Evolutionary conservation across 2,888 invertebrate genomes (phyloP), one percentile per base, ranked within the genome.

Genomic region (Eilema sororculum): DNA sequence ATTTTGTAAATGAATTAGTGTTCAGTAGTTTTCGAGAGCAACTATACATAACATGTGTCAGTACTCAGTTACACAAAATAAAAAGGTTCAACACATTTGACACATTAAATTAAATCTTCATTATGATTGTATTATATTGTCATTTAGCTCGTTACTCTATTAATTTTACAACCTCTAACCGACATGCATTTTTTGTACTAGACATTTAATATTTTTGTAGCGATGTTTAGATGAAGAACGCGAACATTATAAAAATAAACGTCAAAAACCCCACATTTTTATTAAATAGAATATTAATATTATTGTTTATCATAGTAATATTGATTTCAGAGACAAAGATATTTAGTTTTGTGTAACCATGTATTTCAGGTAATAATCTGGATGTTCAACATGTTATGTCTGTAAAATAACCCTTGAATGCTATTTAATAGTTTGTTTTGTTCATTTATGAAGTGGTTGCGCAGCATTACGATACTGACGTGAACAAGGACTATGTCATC

Each of bases 401-500:
- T 33, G 33, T 37, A 37, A 12, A 37, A 37, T 37, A 37, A 24
- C 41, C 12, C 33, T 57, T 20, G 25, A 59, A 16, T 61, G 25
- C 8, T 2, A 52, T 67, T 64, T 64, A 68, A 68, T 67, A 69
- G 30, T 75, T 37, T 71, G 67, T 30, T 85, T 76, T 84, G 70
- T 84, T 78, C 71, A 79, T 76, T 33, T 60, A 74, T 70, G 62
- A 84, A 98, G 98, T 97, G 89, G 98, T 98, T 82, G 96, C 97
- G 74, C 98, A 98, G 93, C 96, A 96, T 86, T 98, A 98, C 93
- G 97, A 98, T 89, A 97, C 97, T 62, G 98, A 98, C 86, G 97
- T 98, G 74, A 97, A 97, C 95, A 98, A 98, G 95, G 98, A 98
- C 87, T 97, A 98, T 91, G 97, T 97, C 25, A 98, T 98, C 80